Conservation (phyloP, 64 coral and sea anemone genomes). For the Actinia tenebrosa region DNA sequence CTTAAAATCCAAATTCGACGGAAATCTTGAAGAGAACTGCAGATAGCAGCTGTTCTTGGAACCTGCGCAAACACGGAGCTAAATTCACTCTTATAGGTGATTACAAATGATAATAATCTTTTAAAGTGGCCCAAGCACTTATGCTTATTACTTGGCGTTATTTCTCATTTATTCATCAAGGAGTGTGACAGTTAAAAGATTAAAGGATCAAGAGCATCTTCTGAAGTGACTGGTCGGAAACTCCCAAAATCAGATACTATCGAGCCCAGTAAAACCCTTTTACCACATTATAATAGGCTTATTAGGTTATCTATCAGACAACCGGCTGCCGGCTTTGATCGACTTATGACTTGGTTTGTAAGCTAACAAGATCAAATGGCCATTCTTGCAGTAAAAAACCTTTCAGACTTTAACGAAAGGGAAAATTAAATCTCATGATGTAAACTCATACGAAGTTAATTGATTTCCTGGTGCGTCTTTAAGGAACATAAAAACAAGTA, state of each 20-base stretch:
- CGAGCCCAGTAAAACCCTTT: neutral
- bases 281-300: neutral
- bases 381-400: neutral
- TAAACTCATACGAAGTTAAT: neutral
- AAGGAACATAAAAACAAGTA: neutral
- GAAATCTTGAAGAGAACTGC: no score
- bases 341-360: neutral
- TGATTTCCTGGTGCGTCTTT: neutral
- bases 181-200: constrained; percentile 1
- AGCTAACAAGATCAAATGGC: neutral
- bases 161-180: neutral
- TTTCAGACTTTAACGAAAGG: neutral
- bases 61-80: no score
- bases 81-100: neutral
- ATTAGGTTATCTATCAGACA: neutral
- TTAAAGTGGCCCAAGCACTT: neutral
- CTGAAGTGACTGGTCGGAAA: neutral
- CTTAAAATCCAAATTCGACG: no score
- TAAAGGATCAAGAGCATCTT: neutral
- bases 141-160: neutral
- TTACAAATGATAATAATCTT: neutral
- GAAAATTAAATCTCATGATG: neutral
- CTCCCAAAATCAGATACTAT: neutral
- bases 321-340: neutral
- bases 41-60: no score